phyloP scores from a whole-genome alignment of 2,888 invertebrate genomes.

The Drosophila algonquin region DNA sequence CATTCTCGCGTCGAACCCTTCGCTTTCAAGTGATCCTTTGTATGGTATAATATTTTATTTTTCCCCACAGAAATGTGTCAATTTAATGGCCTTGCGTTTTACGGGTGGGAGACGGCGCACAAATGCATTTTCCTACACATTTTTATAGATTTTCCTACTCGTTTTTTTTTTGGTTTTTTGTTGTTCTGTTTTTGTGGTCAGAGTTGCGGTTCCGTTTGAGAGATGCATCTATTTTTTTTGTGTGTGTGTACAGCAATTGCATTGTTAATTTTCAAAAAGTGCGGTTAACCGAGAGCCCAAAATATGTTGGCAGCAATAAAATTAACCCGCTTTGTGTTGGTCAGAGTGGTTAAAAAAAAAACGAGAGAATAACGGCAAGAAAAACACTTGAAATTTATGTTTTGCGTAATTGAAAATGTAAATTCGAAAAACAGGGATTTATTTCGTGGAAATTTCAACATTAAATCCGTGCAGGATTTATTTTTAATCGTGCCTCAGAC shows the following conservation, averaged over 20 bases:
- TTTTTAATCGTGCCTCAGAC: conserved; percentile 25
- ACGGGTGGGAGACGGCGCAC: background rate
- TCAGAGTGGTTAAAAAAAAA: conserved; percentile 1
- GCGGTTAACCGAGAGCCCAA: conserved; percentile 54
- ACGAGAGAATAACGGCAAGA: background rate
- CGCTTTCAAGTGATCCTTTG: conserved; percentile 28
- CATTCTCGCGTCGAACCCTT: conserved; percentile 10
- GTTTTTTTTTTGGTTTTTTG: conserved; percentile 7
- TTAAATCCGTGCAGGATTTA: conserved; percentile 21
- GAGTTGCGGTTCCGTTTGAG: conserved; percentile 18
- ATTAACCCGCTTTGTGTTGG: conserved; percentile 28
- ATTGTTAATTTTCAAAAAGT: conserved; percentile 58
- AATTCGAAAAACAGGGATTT: background rate
- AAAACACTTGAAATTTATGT: conserved; percentile 6
- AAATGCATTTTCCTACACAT: conserved; percentile 22
- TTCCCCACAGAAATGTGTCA: conserved; percentile 33
- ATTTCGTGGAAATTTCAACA: conserved; percentile 4
- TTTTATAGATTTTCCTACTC: conserved; percentile 14
- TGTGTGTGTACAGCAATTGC: conserved; percentile 23
- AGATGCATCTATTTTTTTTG: background rate
- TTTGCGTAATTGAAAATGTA: conserved; percentile 14
- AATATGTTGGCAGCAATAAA: conserved; percentile 44
- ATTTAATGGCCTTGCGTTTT: conserved; percentile 38
- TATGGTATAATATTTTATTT: conserved; percentile 36
- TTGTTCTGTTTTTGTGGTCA: conserved; percentile 36